phyloP scores from a whole-genome alignment of 1,140 invertebrate species.

The Drosophila oshimai region DNA sequence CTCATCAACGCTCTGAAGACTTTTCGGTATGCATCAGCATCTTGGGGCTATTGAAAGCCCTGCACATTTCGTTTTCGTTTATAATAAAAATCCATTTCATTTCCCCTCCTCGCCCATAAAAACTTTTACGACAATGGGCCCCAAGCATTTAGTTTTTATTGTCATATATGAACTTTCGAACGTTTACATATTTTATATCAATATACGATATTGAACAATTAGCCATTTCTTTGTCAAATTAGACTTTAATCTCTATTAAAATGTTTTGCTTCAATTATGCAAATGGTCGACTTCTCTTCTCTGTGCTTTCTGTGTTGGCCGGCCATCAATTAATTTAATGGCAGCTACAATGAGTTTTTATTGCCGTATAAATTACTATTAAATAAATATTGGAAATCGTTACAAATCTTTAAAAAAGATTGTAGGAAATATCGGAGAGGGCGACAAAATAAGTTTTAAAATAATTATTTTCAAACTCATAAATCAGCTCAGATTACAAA shows the following conservation, averaged over 20 bases:
- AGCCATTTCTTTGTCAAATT: slow-evolving; percentile 17
- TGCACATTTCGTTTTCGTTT: slow-evolving; percentile 58
- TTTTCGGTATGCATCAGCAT: slow-evolving; percentile 59
- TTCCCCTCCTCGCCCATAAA: background rate
- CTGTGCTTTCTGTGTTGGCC: background rate
- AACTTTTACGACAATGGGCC: slow-evolving; percentile 37
- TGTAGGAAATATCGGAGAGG: background rate
- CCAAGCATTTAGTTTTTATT: slow-evolving; percentile 40
- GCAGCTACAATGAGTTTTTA: slow-evolving; percentile 51
- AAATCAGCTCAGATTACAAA: background rate
- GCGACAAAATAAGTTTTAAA: background rate
- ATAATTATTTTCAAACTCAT: background rate
- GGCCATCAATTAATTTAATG: slow-evolving; percentile 56
- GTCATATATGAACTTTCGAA: slow-evolving; percentile 33
- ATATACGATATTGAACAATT: slow-evolving; percentile 32
- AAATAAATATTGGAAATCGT: slow-evolving; percentile 46
- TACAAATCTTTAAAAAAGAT: background rate
- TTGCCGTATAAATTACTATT: slow-evolving; percentile 61
- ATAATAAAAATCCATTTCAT: slow-evolving; percentile 42
- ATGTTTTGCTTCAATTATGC: slow-evolving; percentile 43
- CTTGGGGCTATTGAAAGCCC: slow-evolving; percentile 27
- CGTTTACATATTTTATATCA: slow-evolving; percentile 11
- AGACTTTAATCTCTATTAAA: slow-evolving; percentile 31
- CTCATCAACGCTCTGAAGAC: slow-evolving; percentile 52
- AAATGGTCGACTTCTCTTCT: slow-evolving; percentile 22